Evolutionary conservation across 1,140 invertebrate species (phyloP).

Genomic region (Laodelphax striatellus): DNA sequence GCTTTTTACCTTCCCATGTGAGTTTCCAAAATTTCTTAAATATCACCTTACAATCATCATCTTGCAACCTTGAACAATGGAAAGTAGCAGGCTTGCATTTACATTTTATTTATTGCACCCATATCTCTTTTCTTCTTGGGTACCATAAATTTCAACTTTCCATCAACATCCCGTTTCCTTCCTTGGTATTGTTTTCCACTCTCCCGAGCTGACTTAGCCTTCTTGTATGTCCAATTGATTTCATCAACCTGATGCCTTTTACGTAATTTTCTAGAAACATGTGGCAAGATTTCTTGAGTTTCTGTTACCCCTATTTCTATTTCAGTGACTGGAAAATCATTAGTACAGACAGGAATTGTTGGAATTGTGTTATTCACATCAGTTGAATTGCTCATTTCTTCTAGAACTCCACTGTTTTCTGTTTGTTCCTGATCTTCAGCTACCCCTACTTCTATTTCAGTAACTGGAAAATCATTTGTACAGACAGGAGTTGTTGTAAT

Average conservation of each 20-base stretch:
- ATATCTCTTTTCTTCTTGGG: slow-evolving; percentile 3
- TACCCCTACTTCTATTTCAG: no score
- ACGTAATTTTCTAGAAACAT: background rate
- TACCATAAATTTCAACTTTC: background rate
- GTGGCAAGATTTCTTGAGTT: no score
- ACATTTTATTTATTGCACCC: slow-evolving; percentile 9
- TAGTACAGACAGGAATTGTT: no score
- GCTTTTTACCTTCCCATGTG: background rate
- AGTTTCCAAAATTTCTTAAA: slow-evolving; percentile 11
- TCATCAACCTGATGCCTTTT: slow-evolving; percentile 7
- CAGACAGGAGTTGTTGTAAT: no score
- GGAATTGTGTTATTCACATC: no score
- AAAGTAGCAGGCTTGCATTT: slow-evolving; percentile 4
- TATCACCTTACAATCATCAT: slow-evolving; percentile 1
- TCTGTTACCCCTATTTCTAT: no score
- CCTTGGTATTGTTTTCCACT: slow-evolving; percentile 5
- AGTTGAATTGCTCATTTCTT: no score
- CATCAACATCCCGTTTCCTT: background rate
- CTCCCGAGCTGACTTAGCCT: slow-evolving; percentile 1
- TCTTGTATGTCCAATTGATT: slow-evolving; percentile 1
- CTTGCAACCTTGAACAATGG: background rate
- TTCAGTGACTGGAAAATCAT: no score
- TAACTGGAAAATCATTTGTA: no score
- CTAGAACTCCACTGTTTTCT: no score
- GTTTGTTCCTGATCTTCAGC: no score